These are phyloP conservation scores for Cataglyphis albicans DNA, from an alignment of 2,888 invertebrate species.

Conservation along the genomic window DNA sequence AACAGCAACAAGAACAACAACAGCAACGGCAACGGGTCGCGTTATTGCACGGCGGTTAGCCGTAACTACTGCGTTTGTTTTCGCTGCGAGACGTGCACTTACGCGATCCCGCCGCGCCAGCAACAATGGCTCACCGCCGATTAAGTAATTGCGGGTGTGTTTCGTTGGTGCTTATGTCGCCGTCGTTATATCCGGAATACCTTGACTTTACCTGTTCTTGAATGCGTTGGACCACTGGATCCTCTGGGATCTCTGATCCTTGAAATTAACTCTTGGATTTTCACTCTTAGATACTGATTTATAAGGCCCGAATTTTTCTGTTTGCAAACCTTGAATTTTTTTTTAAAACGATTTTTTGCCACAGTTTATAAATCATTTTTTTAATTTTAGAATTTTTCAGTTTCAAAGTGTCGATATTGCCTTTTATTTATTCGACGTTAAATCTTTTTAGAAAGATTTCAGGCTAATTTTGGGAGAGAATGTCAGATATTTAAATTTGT, in stretches of 20 bases:
- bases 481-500: not conserved
- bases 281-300: not conserved
- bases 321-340: not conserved
- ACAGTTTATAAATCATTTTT: not conserved
- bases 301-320: not conserved
- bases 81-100: conserved; percentile 53
- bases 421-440: not conserved
- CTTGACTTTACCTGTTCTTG: conserved; percentile 17
- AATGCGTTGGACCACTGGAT: not conserved
- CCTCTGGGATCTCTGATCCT: conserved; percentile 3
- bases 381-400: not conserved
- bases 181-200: conserved; percentile 35
- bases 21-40: conserved; percentile 17
- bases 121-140: conserved; percentile 49
- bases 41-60: conserved; percentile 51
- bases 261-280: conserved; percentile 38
- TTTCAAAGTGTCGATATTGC: not conserved
- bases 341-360: not conserved
- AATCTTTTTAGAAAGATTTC: not conserved
- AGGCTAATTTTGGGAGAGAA: not conserved
- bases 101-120: conserved; percentile 38
- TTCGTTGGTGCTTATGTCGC: conserved; percentile 26
- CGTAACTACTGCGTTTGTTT: conserved; percentile 56
- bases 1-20: not conserved
- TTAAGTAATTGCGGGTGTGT: conserved; percentile 53